Evolutionary conservation across 2,888 invertebrate genomes (phyloP).

Genomic region (Caradrina clavipalpis): DNA sequence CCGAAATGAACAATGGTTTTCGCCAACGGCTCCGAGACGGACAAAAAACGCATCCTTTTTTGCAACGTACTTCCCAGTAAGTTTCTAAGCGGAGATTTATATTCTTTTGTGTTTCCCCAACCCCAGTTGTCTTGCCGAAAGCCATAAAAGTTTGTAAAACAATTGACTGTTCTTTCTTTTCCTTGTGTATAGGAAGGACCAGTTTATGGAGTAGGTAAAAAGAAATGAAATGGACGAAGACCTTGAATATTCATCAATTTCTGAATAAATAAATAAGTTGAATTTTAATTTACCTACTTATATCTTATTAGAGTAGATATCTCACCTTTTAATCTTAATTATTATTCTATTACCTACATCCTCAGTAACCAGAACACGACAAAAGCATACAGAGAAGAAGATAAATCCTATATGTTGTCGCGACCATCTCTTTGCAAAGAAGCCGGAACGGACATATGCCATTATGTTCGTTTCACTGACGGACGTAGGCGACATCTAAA

Average conservation of each 20-base stretch:
- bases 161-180: constrained; percentile 50
- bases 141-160: constrained; percentile 67
- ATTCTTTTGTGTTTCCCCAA: constrained; percentile 65
- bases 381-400: too few species aligned
- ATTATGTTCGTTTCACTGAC: too few species aligned
- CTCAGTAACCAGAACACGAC: too few species aligned
- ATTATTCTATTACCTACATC: not conserved
- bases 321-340: not conserved
- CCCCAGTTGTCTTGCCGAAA: constrained; percentile 61
- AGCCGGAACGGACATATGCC: too few species aligned
- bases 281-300: not conserved
- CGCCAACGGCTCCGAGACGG: constrained; percentile 75
- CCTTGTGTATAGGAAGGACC: not conserved
- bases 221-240: not conserved
- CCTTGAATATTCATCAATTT: not conserved
- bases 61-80: constrained; percentile 83
- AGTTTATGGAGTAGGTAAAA: not conserved
- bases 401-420: too few species aligned
- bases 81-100: constrained; percentile 76
- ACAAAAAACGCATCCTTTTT: constrained; percentile 86
- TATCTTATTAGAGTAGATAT: constrained; percentile 28
- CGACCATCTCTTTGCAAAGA: too few species aligned
- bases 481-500: too few species aligned
- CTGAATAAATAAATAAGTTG: not conserved
- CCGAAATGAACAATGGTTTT: constrained; percentile 79